A percentile compares a stretch with the other conserved stretches of the same genome.
Evolutionary conservation across 2,888 invertebrate species (phyloP).

Genomic region (Fabriciana adippe): DNA sequence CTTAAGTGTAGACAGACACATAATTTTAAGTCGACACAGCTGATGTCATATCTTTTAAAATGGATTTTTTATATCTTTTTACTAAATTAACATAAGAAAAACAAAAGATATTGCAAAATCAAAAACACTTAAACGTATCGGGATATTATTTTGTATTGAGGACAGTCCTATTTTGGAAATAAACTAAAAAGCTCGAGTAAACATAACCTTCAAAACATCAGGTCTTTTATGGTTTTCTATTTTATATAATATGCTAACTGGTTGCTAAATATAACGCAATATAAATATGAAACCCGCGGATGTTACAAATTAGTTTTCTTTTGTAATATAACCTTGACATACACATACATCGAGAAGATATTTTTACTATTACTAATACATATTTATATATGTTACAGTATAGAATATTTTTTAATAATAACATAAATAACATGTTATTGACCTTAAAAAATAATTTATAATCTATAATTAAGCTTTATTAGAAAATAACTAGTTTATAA

Average conservation of each 20-base stretch:
- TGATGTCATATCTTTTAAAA: too few relatives aligned
- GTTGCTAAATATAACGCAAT: constrained; percentile 11
- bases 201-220: neutral
- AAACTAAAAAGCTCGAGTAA: neutral
- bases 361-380: constrained; percentile 38
- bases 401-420: too few relatives aligned
- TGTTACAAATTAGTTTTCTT: constrained; percentile 22
- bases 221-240: constrained; percentile 4
- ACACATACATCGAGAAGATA: constrained; percentile 45
- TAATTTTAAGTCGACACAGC: too few relatives aligned
- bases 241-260: neutral
- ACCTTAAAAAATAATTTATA: too few relatives aligned
- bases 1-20: too few relatives aligned
- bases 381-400: too few relatives aligned
- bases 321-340: constrained; percentile 21
- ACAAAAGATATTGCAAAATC: constrained; percentile 9
- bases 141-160: neutral
- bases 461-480: too few relatives aligned
- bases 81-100: neutral
- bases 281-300: constrained; percentile 16
- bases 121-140: neutral
- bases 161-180: constrained; percentile 4
- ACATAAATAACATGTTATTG: too few relatives aligned
- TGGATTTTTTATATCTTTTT: too few relatives aligned
- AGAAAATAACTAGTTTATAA: too few relatives aligned